A percentile compares a stretch with the other conserved stretches of the same genome.
Conservation (phyloP, 2,797 vertebrate species). For the Melanotaenia pygmaea region DNA sequence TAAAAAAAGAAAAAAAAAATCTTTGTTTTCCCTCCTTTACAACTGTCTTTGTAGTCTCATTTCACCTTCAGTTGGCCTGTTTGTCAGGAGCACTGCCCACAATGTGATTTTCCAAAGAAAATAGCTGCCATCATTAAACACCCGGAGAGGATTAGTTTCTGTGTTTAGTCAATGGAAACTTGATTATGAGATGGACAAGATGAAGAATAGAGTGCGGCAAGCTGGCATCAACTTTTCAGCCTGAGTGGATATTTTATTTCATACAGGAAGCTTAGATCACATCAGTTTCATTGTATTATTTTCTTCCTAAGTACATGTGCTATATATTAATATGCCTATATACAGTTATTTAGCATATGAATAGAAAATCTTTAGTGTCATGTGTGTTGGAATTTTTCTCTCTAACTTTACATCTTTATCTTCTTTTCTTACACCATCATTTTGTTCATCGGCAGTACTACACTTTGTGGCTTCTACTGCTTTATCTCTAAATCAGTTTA, state of each 20-base stretch:
- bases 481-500: constrained; percentile 38
- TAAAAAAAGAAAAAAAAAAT: background rate
- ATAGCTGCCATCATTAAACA: constrained; percentile 57
- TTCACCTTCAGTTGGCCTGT: constrained; percentile 37
- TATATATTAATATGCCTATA: constrained; percentile 21
- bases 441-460: constrained; percentile 24
- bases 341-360: constrained; percentile 6
- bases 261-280: constrained; percentile 42
- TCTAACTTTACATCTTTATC: constrained; percentile 1
- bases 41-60: constrained; percentile 27
- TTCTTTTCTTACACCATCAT: constrained; percentile 29
- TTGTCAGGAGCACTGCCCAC: constrained; percentile 29
- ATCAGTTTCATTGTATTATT: constrained; percentile 17
- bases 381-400: background rate
- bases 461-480: constrained; percentile 5
- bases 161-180: constrained; percentile 68
- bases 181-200: constrained; percentile 56
- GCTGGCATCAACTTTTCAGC: constrained; percentile 42
- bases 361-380: constrained; percentile 4
- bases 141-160: constrained; percentile 55
- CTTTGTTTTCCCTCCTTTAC: constrained; percentile 3
- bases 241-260: constrained; percentile 63
- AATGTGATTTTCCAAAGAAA: constrained; percentile 64
- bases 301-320: constrained; percentile 12
- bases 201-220: constrained; percentile 52